These are phyloP conservation scores for Ariopsis seemanni DNA, from an alignment of 2,113 vertebrate genomes.

Conservation along the genomic window DNA sequence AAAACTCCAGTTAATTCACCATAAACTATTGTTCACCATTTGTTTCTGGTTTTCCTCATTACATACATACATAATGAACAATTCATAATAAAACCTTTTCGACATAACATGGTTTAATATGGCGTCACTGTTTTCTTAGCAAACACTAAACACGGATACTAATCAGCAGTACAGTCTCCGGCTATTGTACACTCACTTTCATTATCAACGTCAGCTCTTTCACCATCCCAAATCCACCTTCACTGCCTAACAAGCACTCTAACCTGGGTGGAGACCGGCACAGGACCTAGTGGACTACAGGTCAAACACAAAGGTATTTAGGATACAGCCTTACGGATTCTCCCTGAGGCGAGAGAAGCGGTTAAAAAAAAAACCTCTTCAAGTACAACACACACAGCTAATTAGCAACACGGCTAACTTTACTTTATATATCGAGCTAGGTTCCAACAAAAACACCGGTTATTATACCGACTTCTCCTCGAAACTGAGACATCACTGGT, in stretches of 20 bases:
- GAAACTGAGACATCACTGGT: neutral
- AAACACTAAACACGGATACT: neutral
- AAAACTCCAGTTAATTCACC: no score
- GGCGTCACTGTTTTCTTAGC: neutral
- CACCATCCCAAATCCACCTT: neutral
- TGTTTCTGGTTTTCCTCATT: neutral
- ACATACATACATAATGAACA: neutral
- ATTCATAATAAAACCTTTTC: neutral
- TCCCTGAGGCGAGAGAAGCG: neutral
- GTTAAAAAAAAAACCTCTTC: no score
- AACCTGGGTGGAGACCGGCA: neutral
- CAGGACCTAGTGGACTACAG: neutral
- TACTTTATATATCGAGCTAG: neutral
- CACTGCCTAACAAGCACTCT: neutral
- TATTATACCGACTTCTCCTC: neutral
- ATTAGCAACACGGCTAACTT: slow-evolving; percentile 10
- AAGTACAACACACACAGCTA: no score
- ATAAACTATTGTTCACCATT: neutral
- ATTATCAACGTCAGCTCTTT: neutral
- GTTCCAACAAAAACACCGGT: slow-evolving; percentile 1
- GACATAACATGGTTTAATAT: neutral
- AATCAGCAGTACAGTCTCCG: neutral
- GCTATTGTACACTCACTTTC: neutral
- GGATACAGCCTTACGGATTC: neutral
- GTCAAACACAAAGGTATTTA: neutral